Percentiles rank a stretch among this genome's conserved stretches.
These are phyloP conservation scores for Zoroaster sp. DNA, from an alignment of 53 echinoderm and acorn worm genomes.

Conservation along the genomic window DNA sequence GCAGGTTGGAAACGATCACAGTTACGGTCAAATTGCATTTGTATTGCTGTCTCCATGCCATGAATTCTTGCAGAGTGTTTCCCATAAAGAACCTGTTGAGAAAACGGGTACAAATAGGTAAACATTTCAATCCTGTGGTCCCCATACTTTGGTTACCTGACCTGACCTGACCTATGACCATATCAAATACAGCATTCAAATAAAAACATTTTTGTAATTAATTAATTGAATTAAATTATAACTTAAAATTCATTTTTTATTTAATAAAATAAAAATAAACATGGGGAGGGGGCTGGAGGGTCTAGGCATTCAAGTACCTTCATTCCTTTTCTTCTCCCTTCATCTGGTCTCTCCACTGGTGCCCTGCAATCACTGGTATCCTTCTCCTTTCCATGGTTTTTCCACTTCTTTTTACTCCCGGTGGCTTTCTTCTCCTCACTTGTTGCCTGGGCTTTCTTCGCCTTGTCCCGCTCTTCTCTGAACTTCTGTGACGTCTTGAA, in stretches of 20 bases:
- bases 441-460: slow-evolving; percentile 28
- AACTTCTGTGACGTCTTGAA: slow-evolving; percentile 79
- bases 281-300: not conserved
- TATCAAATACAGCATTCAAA: no score
- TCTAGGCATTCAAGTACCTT: slow-evolving; percentile 23
- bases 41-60: slow-evolving; percentile 94
- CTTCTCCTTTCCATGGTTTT: not conserved
- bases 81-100: slow-evolving; percentile 81
- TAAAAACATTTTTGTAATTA: no score
- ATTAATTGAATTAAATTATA: no score
- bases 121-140: no score
- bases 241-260: no score
- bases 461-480: slow-evolving; percentile 74
- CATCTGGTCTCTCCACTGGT: slow-evolving; percentile 35
- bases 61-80: slow-evolving; percentile 85
- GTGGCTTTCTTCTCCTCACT: not conserved
- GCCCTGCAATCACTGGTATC: slow-evolving; percentile 31
- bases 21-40: slow-evolving; percentile 95
- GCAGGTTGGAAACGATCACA: slow-evolving; percentile 80
- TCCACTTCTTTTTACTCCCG: not conserved
- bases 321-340: slow-evolving; percentile 43
- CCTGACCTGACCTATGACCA: no score
- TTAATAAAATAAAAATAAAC: not conserved
- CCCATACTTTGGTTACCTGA: no score
- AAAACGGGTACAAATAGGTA: not conserved